Percentiles rank a stretch among this genome's conserved stretches.
phyloP scores from a whole-genome alignment of 1,140 invertebrate species.

The Anastrepha ludens region DNA sequence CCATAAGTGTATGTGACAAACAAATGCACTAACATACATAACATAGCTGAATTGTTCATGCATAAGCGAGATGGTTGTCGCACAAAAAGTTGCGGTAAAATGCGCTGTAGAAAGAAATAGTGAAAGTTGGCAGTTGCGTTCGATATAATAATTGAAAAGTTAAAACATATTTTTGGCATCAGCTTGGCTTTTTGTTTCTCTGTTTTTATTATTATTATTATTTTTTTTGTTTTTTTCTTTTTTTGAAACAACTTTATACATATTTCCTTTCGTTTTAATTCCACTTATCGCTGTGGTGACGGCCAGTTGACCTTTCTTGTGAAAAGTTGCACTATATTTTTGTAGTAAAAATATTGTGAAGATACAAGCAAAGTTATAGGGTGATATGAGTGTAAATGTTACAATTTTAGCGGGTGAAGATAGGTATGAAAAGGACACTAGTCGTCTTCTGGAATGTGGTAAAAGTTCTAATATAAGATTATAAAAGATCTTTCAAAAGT shows the following conservation, averaged over 20 bases:
- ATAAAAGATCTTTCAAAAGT: no score
- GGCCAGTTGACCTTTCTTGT: not conserved
- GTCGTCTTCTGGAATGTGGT: no score
- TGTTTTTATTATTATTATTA: no score
- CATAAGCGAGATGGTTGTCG: no score
- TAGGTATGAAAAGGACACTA: no score
- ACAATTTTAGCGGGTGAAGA: no score
- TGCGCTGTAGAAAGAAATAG: not conserved
- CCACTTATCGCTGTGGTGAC: not conserved
- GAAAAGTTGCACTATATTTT: not conserved
- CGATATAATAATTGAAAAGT: constrained; percentile 25
- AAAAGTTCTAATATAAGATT: no score
- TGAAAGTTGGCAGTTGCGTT: constrained; percentile 19
- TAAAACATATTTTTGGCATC: constrained; percentile 9
- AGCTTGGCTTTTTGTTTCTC: not conserved
- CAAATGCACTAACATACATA: no score
- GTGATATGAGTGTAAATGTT: not conserved
- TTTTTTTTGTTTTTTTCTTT: no score
- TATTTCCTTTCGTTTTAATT: not conserved
- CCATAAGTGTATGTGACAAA: no score
- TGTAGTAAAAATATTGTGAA: not conserved
- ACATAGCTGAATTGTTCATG: no score
- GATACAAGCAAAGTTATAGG: not conserved
- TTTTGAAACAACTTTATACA: constrained; percentile 6
- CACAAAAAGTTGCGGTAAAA: not conserved